These are phyloP conservation scores for Hirundo rustica DNA, from an alignment of 2,797 vertebrate species.

Conservation along the genomic window DNA sequence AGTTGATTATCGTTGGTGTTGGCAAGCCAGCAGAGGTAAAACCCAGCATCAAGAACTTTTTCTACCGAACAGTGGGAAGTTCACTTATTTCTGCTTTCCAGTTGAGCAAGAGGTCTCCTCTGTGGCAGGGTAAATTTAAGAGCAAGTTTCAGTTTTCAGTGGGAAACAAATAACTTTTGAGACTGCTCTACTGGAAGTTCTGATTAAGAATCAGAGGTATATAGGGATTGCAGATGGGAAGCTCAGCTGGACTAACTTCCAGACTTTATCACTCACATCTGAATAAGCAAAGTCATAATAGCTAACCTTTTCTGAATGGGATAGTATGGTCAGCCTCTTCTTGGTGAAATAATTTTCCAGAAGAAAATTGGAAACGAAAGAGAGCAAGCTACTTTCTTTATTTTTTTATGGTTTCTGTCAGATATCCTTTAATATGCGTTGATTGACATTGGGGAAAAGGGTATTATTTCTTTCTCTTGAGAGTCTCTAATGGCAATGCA, in stretches of 20 bases:
- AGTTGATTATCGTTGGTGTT: slow-evolving; percentile 95
- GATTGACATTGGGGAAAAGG: neutral
- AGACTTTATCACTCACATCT: slow-evolving; percentile 31
- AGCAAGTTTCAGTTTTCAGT: slow-evolving; percentile 78
- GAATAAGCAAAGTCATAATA: slow-evolving; percentile 31
- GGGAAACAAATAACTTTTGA: slow-evolving; percentile 66
- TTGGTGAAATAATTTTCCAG: slow-evolving; percentile 19
- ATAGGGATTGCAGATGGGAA: neutral
- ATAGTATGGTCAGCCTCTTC: slow-evolving; percentile 24
- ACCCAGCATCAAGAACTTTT: slow-evolving; percentile 85
- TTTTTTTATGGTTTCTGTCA: slow-evolving; percentile 16
- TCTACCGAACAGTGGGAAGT: slow-evolving; percentile 83
- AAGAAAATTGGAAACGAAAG: slow-evolving; percentile 27
- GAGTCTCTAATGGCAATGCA: neutral
- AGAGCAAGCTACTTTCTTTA: slow-evolving; percentile 20
- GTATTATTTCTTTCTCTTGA: neutral
- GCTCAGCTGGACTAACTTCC: slow-evolving; percentile 55
- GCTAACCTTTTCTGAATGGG: neutral
- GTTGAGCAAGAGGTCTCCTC: slow-evolving; percentile 82
- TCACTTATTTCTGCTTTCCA: slow-evolving; percentile 82
- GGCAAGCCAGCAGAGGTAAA: slow-evolving; percentile 98
- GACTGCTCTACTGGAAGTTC: slow-evolving; percentile 36
- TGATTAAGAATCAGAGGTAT: slow-evolving; percentile 21
- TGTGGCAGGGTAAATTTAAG: slow-evolving; percentile 84
- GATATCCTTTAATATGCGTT: slow-evolving; percentile 3